Base-by-base conservation (phyloP, 2,797 vertebrate genomes). In the Schizothorax lantsangensis region DNA sequence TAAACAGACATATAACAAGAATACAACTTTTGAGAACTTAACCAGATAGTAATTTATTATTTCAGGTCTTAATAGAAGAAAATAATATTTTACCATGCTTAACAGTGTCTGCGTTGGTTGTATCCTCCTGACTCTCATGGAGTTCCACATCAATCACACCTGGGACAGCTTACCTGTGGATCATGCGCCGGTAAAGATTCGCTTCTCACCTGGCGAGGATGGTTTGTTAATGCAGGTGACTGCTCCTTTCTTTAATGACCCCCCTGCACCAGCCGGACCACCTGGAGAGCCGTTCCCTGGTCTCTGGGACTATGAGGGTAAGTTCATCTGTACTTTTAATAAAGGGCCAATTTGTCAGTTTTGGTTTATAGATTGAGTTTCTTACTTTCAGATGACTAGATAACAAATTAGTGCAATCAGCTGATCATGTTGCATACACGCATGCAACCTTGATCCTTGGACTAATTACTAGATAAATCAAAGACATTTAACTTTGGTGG, bases 291-390 rank as follows among this genome's bases (percentile, higher is more conserved):
- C 97, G 47, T 98, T 97, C 84, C 94, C 93, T 89, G 93, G 92
- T 36, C 95, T 99, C 40, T 99, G 97, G 97, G 89, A 99, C 91
- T 98, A 97, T 90, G 97, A 99, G 94, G 98, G 97, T 91, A 77
- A 8, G 68, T 38, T 64, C 23, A 57, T 40, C 5, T 26, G 7
- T 38, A 36, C 8, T 5, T 8, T 14, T 64, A 17, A 71, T 23
- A 17, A 33, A 66, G 9, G 5, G 17, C 21, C 23, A 33, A 14
- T 57, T 78, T 14, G 9, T 66, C 59, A 33, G 3, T 57, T 57
- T 36, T 36, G 21, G 12, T 59, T 59, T 40, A 78, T 4, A 38
- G 75, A 15, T n/a, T 79, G 2, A 9, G 30, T 77, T 64, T 45
- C 57, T 47, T 66, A 17, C 30, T 36, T 54, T 78, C 33, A 77